A percentile compares a stretch with the other conserved stretches of the same genome.
Evolutionary conservation across 2,797 vertebrate species (phyloP).

Genomic region (Hipposideros larvatus): DNA sequence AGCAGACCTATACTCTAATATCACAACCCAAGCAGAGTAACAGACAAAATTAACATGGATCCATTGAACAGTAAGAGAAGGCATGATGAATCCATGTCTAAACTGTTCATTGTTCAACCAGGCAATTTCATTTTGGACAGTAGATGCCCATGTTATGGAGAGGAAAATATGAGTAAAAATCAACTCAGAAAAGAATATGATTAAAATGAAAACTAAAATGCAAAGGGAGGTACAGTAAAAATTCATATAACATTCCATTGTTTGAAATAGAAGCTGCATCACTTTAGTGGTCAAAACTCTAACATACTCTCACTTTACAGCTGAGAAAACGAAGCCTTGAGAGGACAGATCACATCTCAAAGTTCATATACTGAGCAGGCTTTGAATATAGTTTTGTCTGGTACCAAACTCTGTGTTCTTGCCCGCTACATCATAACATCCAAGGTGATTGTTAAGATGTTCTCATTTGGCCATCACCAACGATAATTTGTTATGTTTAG

Average conservation of each 20-base stretch:
- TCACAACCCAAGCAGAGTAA: conserved; percentile 8
- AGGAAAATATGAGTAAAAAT: background rate
- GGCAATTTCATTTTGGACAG: background rate
- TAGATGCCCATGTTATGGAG: background rate
- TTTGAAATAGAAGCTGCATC: background rate
- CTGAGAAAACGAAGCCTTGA: background rate
- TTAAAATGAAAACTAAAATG: background rate
- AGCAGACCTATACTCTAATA: background rate
- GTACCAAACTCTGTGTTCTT: background rate
- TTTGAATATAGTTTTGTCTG: background rate
- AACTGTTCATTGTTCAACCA: background rate
- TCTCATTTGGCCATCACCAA: background rate
- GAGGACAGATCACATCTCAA: background rate
- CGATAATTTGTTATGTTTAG: background rate
- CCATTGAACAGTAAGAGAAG: background rate
- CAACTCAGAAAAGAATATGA: background rate
- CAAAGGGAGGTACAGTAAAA: background rate
- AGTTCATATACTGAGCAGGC: background rate
- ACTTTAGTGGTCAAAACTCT: conserved; percentile 4
- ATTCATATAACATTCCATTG: background rate
- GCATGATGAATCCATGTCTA: background rate
- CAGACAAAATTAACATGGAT: background rate
- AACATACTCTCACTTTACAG: background rate
- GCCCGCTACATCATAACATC: background rate
- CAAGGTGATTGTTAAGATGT: background rate